Evolutionary conservation across 2,797 vertebrate genomes (phyloP).

Genomic region (Alauda arvensis): DNA sequence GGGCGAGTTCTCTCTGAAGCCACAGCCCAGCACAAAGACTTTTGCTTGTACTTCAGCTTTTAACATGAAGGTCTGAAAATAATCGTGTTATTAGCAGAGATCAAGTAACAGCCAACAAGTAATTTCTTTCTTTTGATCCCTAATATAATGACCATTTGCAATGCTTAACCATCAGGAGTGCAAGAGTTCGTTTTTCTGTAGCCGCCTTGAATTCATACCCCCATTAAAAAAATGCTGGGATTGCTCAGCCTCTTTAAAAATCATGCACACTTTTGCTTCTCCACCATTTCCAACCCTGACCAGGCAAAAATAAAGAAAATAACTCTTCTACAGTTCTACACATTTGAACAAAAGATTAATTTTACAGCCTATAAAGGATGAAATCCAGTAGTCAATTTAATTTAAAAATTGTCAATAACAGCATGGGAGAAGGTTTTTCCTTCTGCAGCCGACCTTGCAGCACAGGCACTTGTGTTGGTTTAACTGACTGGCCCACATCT

Average conservation of each 20-base stretch:
- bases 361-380: not conserved
- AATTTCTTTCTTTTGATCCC: conserved; percentile 28
- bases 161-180: not conserved
- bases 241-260: not conserved
- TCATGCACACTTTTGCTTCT: not conserved
- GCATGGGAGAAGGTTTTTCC: not conserved
- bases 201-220: not conserved
- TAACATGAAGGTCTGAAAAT: conserved; percentile 15
- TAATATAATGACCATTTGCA: not conserved
- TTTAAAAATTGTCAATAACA: not conserved
- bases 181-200: not conserved
- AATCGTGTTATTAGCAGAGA: not conserved
- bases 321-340: not conserved
- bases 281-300: not conserved
- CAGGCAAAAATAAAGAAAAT: not conserved
- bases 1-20: not conserved
- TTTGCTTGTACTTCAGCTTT: conserved; percentile 3
- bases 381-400: not conserved
- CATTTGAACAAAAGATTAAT: not conserved
- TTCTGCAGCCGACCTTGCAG: not conserved
- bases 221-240: not conserved
- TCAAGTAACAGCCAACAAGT: conserved; percentile 6
- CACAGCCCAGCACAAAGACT: conserved; percentile 14
- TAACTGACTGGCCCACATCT: not conserved
- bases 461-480: not conserved